Base-by-base conservation (phyloP, 1,140 invertebrate genomes). In the Fopius arisanus region DNA sequence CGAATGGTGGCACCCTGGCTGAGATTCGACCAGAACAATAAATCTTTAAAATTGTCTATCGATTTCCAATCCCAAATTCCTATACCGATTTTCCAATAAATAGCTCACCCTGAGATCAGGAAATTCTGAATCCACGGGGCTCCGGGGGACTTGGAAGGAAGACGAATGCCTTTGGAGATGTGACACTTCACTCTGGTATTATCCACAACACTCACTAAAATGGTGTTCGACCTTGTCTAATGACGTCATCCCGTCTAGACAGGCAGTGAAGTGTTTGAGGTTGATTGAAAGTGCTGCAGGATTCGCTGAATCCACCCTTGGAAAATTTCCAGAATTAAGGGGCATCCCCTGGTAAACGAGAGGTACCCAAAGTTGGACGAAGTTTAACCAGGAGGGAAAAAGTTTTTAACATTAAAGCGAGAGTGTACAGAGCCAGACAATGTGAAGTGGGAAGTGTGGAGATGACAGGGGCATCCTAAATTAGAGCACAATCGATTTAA, bases 401-500 rank as follows among this genome's bases (percentile, higher is more conserved):
- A 29, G 23, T 29, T 67, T 31, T 12, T 9, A 28, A 21, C 51
- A 54, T 54, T 63, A 10, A 63, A 31, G 12, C 7, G 28, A 26
- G 23, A 63, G 59, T 63, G 23, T 19, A 33, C 28, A 10, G 16
- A 33, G 5, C 63, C 37, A 67, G 41, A 41, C 37, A 67, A 41
- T 41, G 33, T 26, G 7, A 40, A 66, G 63, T 43, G 31, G 7
- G 7, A 40, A 21, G 33, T 26, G 33, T 41, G 14, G 33, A 48
- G 54, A 51, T 28, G 26, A 69, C 63, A 74, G 62, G 28, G 72
- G 70, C 74, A 40, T 70, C 51, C 65, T 78, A 81, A 81, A 84
- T 84, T 83, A 80, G 77, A 82, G 75, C 79, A 81, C 79, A 83
- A 83, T 83, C 81, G 79, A 82, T 83, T 83, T 82, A 83, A 59